Percentiles rank a stretch among this genome's conserved stretches.
Conservation (phyloP, 2,888 invertebrate species). For the Brachylomia viminalis region DNA sequence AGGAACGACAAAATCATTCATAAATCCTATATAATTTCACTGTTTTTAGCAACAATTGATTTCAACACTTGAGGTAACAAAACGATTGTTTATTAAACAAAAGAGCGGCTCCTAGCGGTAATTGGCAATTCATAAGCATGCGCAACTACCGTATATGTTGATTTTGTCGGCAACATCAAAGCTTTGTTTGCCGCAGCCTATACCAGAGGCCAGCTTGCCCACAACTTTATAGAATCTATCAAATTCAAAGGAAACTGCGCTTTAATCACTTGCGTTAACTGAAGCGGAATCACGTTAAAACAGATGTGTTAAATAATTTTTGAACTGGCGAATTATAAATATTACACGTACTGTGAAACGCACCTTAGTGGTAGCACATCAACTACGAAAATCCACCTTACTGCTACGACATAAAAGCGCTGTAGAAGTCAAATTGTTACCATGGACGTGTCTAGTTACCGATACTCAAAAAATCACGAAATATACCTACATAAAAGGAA, state of each 20-base stretch:
- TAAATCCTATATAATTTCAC: constrained; percentile 26
- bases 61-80: constrained; percentile 35
- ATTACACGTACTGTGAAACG: not conserved
- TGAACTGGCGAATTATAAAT: not conserved
- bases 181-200: constrained; percentile 55
- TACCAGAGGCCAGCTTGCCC: constrained; percentile 45
- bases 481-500: too few species aligned
- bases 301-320: constrained; percentile 8
- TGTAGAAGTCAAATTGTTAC: not conserved
- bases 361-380: too few species aligned
- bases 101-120: constrained; percentile 46
- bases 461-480: not conserved
- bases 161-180: constrained; percentile 64
- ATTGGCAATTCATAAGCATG: constrained; percentile 64
- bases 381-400: not conserved
- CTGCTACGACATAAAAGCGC: not conserved
- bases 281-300: constrained; percentile 12
- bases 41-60: constrained; percentile 55
- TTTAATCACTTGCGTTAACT: constrained; percentile 48
- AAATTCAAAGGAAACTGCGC: constrained; percentile 56
- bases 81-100: constrained; percentile 60
- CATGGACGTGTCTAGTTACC: too few species aligned
- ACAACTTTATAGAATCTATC: constrained; percentile 60
- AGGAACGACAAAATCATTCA: constrained; percentile 32
- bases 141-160: constrained; percentile 53